These are phyloP conservation scores for Hyposoter didymator DNA, from an alignment of 2,888 invertebrate species.

Conservation along the genomic window DNA sequence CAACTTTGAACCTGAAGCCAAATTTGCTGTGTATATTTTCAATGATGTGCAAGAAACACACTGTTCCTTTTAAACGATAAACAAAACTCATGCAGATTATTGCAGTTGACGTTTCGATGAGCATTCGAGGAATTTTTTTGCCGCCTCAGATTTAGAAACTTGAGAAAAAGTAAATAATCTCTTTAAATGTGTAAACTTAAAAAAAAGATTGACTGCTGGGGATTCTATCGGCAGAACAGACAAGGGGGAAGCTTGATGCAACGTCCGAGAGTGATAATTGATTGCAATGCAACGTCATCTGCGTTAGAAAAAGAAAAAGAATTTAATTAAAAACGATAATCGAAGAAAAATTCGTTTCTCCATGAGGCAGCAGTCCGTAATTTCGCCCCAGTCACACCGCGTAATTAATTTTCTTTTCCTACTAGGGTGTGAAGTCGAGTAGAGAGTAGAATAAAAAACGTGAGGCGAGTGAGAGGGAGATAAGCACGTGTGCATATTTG, in stretches of 20 bases:
- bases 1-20: neutral
- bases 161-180: neutral
- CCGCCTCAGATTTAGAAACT: neutral
- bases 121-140: neutral
- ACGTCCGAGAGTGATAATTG: neutral
- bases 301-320: neutral
- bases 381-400: neutral
- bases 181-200: neutral
- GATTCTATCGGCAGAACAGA: neutral
- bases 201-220: neutral
- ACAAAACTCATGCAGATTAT: neutral
- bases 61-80: neutral
- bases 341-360: neutral
- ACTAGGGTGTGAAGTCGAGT: neutral
- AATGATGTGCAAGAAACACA: neutral
- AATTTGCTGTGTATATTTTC: conserved; percentile 2
- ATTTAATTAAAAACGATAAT: conserved; percentile 7
- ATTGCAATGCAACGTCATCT: neutral
- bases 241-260: neutral
- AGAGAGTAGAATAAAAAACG: neutral
- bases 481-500: conserved; percentile 57
- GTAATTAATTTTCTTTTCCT: conserved; percentile 13
- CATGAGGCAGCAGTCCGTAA: neutral
- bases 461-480: conserved; percentile 3
- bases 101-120: neutral